phyloP scores from a whole-genome alignment of 1,140 invertebrate species.

The Rhynchophorus ferrugineus region DNA sequence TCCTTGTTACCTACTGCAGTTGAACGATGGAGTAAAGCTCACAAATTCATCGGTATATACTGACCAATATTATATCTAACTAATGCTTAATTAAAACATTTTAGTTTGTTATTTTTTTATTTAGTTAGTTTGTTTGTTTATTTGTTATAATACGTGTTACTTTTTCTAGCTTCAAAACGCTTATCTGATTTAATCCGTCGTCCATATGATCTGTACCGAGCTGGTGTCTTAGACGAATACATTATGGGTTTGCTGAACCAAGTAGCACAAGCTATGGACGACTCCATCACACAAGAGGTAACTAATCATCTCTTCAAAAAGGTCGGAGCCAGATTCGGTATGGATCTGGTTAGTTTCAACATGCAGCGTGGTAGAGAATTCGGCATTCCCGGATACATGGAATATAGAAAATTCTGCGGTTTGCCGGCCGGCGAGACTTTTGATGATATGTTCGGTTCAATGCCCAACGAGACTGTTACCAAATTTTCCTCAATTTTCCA shows the following conservation, averaged over 20 bases:
- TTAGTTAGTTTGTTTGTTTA: background rate
- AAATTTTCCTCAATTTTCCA: conserved; percentile 69
- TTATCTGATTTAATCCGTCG: conserved; percentile 81
- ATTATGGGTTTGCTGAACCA: conserved; percentile 91
- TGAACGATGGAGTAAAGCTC: conserved; percentile 87
- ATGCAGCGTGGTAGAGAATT: conserved; percentile 91
- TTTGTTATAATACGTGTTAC: background rate
- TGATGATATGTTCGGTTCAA: conserved; percentile 77
- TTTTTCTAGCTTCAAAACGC: conserved; percentile 69
- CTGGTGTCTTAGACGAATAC: conserved; percentile 85
- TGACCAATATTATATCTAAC: background rate
- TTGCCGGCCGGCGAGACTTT: conserved; percentile 72
- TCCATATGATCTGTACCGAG: conserved; percentile 84
- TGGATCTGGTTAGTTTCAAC: conserved; percentile 91
- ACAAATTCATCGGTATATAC: conserved; percentile 76
- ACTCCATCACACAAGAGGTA: conserved; percentile 87
- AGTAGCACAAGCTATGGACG: conserved; percentile 90
- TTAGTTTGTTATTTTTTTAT: background rate
- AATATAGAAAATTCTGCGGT: conserved; percentile 87
- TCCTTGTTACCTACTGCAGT: conserved; percentile 80
- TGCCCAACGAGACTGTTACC: conserved; percentile 81
- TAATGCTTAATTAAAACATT: background rate
- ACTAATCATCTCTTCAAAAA: conserved; percentile 90
- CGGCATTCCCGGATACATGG: conserved; percentile 86
- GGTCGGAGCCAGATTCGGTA: conserved; percentile 62